Conservation (phyloP, 2,888 invertebrate genomes). For the Pasiphila rectangulata region DNA sequence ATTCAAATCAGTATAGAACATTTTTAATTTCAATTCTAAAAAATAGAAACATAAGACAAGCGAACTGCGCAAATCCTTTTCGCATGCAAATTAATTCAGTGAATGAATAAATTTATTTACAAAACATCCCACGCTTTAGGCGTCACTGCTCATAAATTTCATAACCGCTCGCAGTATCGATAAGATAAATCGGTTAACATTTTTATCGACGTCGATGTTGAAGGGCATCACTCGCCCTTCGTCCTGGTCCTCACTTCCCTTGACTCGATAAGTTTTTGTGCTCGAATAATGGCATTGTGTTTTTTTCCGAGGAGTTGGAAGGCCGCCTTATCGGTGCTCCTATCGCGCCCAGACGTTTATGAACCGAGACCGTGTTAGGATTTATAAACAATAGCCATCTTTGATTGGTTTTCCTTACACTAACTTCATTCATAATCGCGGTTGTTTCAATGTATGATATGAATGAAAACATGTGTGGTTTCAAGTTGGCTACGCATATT, state of each 20-base stretch:
- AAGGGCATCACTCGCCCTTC: slow-evolving; percentile 36
- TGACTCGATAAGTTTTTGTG: slow-evolving; percentile 49
- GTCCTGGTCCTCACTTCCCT: slow-evolving; percentile 45
- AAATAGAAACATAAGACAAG: slow-evolving; percentile 5
- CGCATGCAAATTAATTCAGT: slow-evolving; percentile 23
- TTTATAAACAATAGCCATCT: too few species aligned
- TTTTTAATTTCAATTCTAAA: neutral
- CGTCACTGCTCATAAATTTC: slow-evolving; percentile 16
- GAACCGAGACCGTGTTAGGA: slow-evolving; percentile 23
- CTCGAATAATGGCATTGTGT: slow-evolving; percentile 53
- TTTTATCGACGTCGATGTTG: slow-evolving; percentile 28
- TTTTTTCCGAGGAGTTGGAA: slow-evolving; percentile 45
- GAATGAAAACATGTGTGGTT: too few species aligned
- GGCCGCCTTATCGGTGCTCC: slow-evolving; percentile 50
- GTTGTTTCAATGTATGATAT: too few species aligned
- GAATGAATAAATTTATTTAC: slow-evolving; percentile 23
- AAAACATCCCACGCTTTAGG: slow-evolving; percentile 13
- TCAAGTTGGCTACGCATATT: too few species aligned
- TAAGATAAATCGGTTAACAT: slow-evolving; percentile 11
- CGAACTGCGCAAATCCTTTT: slow-evolving; percentile 3
- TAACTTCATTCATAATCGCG: too few species aligned
- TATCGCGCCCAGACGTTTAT: slow-evolving; percentile 38
- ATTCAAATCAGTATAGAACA: neutral
- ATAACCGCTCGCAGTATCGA: slow-evolving; percentile 8
- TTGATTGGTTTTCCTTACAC: too few species aligned